Base-by-base conservation (phyloP, 2,888 invertebrate species). In the Coleophora flavipennella region DNA sequence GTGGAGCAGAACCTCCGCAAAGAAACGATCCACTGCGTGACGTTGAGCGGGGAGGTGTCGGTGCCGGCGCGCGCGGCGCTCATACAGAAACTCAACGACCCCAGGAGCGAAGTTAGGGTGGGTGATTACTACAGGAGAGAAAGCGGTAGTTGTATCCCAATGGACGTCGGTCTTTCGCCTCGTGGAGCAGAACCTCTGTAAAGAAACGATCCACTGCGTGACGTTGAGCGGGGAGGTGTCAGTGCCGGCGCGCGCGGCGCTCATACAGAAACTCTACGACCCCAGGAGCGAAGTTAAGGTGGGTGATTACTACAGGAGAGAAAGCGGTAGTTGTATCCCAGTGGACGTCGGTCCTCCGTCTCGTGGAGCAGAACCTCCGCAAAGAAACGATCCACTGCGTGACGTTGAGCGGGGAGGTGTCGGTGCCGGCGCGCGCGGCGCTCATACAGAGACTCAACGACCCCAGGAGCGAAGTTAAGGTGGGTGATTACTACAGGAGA, bases 281-380 rank as follows among this genome's bases (percentile, higher is more conserved):
- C 81, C 87, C 1, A 63, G 64, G 0, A 75, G 75, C 12, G 84
- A 87, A 8, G 85, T 89, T 33, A 84, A 85, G 73, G 91, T 90
- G 36, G 40, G 41, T 33, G 2, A 29, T n/a, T 8, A 12, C 3
- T 32, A 1, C 50, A 58, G 78, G 73, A 0, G 92, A 95, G 47
- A 95, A 95, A 66, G 88, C 90, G 0, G 89, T 95, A 6, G 87
- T 99, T 4, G 95, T 99, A 0, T 97, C 97, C 0, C 98, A 98
- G 62, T 99, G 97, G 97, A 92, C 94, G 0, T 88, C 90, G 1
- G 90, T 95, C 57, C 6, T 20, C 20, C 20, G 20, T 6, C 20
- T 20, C 20, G 20, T 6, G 8, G 89, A 88, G 28, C 57, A 65
- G 0, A 90, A 92, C 63, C 78, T 99, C 35, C 51, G 63, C 12